Evolutionary conservation across 2,797 vertebrate species (phyloP).

Genomic region (Rachycentron canadum): DNA sequence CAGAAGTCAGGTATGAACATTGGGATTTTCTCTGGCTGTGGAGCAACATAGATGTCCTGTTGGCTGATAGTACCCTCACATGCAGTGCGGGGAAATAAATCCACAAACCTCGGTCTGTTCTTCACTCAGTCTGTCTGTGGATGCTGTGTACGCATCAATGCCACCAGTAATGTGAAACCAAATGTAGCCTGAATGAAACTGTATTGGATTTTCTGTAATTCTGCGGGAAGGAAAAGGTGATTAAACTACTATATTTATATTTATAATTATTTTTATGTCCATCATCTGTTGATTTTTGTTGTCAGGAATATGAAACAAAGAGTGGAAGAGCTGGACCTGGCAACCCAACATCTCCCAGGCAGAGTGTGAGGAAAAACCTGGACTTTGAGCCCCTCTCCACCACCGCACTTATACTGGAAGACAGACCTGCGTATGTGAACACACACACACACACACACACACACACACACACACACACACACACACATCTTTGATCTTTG

Average conservation of each 20-base stretch:
- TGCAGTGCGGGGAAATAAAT: background rate
- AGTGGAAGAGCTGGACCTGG: conserved; percentile 86
- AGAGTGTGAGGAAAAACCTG: conserved; percentile 94
- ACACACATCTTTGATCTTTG: background rate
- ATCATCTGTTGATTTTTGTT: background rate
- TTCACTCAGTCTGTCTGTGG: too few species aligned
- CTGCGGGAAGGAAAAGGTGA: too few species aligned
- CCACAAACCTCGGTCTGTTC: background rate
- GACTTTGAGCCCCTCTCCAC: conserved; percentile 96
- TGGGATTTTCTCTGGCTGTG: background rate
- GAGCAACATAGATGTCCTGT: background rate
- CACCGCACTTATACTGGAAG: conserved; percentile 95
- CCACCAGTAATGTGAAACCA: conserved; percentile 5
- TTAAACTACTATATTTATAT: background rate
- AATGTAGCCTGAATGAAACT: conserved; percentile 19
- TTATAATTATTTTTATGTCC: background rate
- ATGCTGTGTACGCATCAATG: background rate
- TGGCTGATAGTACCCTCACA: background rate
- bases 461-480: conserved; percentile 26
- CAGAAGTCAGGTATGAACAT: conserved; percentile 1
- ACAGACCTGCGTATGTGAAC: conserved; percentile 93
- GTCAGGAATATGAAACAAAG: conserved; percentile 96
- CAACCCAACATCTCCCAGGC: conserved; percentile 91
- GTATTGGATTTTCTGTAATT: background rate
- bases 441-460: conserved; percentile 13